Conservation (phyloP, 2,113 vertebrate species). For the Galeopterus variegatus region DNA sequence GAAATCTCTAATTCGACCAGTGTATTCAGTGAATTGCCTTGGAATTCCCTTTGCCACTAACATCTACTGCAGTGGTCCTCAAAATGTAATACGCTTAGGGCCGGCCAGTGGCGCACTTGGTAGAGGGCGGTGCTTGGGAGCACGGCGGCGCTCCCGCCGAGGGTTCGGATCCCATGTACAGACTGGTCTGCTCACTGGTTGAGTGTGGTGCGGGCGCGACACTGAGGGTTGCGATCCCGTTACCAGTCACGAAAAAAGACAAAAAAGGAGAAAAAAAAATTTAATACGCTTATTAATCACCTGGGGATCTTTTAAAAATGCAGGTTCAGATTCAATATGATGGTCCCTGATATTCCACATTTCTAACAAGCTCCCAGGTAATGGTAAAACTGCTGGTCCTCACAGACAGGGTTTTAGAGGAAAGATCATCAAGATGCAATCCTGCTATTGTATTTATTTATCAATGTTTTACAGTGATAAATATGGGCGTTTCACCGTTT, state of each 20-base stretch:
- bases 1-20: constrained; percentile 20
- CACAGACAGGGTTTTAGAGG: not conserved
- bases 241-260: too few species aligned
- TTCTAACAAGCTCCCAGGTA: constrained; percentile 15
- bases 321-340: not conserved
- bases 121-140: too few species aligned
- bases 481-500: not conserved
- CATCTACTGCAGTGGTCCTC: not conserved
- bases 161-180: too few species aligned
- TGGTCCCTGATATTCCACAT: not conserved
- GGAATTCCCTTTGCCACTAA: constrained; percentile 40
- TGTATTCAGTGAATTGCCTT: constrained; percentile 45
- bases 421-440: constrained; percentile 29
- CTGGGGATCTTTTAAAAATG: not conserved
- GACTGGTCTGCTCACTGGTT: too few species aligned
- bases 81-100: too few species aligned
- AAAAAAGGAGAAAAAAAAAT: too few species aligned
- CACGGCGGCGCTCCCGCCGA: too few species aligned
- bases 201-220: too few species aligned
- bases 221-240: too few species aligned
- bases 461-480: constrained; percentile 36
- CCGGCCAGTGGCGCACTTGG: too few species aligned
- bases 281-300: constrained; percentile 20
- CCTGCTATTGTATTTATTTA: not conserved
- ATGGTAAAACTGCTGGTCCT: not conserved